Base-by-base conservation (phyloP, 2,888 invertebrate species). In the Galeopsomyia nigrocyanea region DNA sequence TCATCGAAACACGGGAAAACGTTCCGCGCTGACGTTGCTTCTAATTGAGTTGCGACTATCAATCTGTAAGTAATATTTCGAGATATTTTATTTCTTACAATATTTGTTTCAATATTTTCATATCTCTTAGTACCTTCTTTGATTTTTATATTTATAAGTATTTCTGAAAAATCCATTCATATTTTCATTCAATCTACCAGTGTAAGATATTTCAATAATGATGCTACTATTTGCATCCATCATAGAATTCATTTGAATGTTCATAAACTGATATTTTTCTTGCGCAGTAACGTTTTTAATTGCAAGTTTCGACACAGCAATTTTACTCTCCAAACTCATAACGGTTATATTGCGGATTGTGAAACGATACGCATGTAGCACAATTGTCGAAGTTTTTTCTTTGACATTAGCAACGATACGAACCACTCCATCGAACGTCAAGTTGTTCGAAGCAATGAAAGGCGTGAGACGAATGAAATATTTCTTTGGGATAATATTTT, bases 131-230 rank as follows among this genome's bases (percentile, higher is more conserved):
- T n/a, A 26, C 16, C 16, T 21, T 3, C 14, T 13, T 61, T 13
- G 17, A 49, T 49, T 16, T 10, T 47, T 49, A 47, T 13, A 17
- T 61, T 39, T 16, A 16, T 14, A n/a, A 6, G 9, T 49, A 53
- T 19, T 51, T 31, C 10, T 53, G 77, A 64, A 55, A 75, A 73
- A 19, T 76, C 39, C 39, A 5, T 78, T 17, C 53, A 47, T 60
- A 1, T 66, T 49, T 0, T 22, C 49, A 14, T 61, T 67, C 5
- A 71, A 9, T 17, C 7, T 46, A 3, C 64, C 70, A 13, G 14
- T 53, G 17, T 70, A 70, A 3, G 17, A 46, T 51, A 70, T 64
- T 14, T 57, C 31, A 47, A 70, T 70, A 3, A 1, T 58, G 2
- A 70, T 10, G 46, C 51, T 51, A 0, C 51, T 53, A n/a, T 16